phyloP scores from a whole-genome alignment of 1,140 invertebrate species.

The Aphaenogaster floridana region DNA sequence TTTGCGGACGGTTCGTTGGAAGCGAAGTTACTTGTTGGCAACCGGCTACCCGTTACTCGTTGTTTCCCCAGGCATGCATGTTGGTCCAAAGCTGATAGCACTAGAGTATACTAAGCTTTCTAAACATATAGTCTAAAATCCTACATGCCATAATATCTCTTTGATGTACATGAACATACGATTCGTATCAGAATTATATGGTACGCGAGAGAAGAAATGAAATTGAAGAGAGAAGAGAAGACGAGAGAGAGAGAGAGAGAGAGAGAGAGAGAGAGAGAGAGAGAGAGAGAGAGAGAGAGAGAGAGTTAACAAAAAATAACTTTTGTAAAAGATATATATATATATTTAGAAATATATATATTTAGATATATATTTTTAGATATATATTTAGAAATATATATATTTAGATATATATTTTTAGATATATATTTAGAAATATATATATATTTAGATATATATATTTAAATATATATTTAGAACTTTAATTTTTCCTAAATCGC shows the following conservation, averaged over 20 bases:
- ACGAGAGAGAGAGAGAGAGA: neutral
- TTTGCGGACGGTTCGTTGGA: constrained; percentile 53
- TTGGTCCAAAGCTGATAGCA: constrained; percentile 40
- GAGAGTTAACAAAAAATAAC: neutral
- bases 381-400: no score
- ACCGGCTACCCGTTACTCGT: constrained; percentile 45
- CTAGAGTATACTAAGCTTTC: constrained; percentile 29
- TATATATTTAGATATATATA: no score
- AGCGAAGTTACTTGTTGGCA: constrained; percentile 59
- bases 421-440: no score
- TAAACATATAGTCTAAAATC: constrained; percentile 9
- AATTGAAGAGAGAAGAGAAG: neutral
- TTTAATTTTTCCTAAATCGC: no score
- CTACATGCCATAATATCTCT: constrained; percentile 10
- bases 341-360: no score
- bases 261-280: neutral
- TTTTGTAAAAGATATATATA: neutral
- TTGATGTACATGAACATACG: neutral
- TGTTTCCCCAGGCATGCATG: constrained; percentile 45
- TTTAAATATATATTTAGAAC: no score
- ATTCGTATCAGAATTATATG: constrained; percentile 9
- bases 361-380: no score
- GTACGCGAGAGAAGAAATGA: neutral
- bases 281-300: neutral
- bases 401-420: no score